Base-by-base conservation (phyloP, 2,888 invertebrate genomes). In the Ochlodes sylvanus region DNA sequence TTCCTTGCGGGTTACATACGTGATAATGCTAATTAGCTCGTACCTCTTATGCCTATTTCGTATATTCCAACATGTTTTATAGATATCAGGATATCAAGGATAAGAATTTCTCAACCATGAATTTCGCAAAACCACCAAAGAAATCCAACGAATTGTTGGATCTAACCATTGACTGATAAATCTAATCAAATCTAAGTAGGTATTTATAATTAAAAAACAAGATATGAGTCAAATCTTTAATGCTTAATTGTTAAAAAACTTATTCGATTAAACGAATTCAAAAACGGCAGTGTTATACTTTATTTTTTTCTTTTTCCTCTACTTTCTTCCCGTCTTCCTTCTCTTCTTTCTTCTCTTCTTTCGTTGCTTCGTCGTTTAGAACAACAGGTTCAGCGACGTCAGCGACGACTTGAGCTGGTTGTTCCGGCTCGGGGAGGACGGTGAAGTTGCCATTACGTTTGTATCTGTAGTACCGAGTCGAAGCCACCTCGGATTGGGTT, bases 401-500 rank as follows among this genome's bases (percentile, higher is more conserved):
- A 41, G 10, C 21, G 27, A 44, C 63, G 15, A 58, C 21, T n/a
- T 63, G 42, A 10, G 66, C 61, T 44, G 73, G 71, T 1, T 68
- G 65, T 54, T 73, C 68, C 7, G 70, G 73, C 14, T 71, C 67
- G 1, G 67, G 64, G 6, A n/a, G n/a, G 10, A 12, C 73, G 6
- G 77, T 79, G 69, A 77, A 75, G 74, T 88, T 85, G 15, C 91
- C 92, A 72, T 92, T 86, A 9, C 92, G 87, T 77, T 93, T 93
- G 80, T 76, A 93, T 65, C 93, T 82, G 81, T 89, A 89, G 84
- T 89, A 88, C 19, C 90, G 88, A 1, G 86, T 81, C 0, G 78
- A 71, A 0, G 88, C 92, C 1, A 86, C 88, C 38, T 86, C 91
- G 5, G 93, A 91, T 27, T 86, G 81, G 7, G 86, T 78, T 70